Evolutionary conservation across 2,113 vertebrate species (phyloP).

Genomic region (Opisthocomus hoazin): DNA sequence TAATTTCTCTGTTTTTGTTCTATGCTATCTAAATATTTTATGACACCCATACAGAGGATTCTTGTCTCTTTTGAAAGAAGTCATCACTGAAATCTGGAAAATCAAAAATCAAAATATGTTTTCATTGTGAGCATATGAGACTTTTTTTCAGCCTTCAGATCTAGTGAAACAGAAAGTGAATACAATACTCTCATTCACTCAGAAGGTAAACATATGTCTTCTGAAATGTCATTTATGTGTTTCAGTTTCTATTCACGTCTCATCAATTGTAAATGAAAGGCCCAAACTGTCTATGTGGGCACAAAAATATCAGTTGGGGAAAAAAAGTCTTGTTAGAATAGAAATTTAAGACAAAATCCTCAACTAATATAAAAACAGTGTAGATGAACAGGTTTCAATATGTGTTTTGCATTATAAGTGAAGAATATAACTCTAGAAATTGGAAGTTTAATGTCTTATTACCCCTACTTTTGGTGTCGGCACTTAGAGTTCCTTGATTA

Average conservation of each 20-base stretch:
- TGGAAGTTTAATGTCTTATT: neutral
- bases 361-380: neutral
- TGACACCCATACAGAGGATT: neutral
- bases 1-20: neutral
- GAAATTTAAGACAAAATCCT: neutral
- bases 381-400: neutral
- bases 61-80: constrained; percentile 15
- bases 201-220: constrained; percentile 47
- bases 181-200: constrained; percentile 27
- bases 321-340: neutral
- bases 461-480: neutral
- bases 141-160: constrained; percentile 20
- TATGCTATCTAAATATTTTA: constrained; percentile 40
- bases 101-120: constrained; percentile 55
- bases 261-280: constrained; percentile 6
- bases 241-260: constrained; percentile 35
- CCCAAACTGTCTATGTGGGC: neutral
- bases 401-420: neutral
- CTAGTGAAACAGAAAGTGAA: constrained; percentile 41
- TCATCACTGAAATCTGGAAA: constrained; percentile 33
- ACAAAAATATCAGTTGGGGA: neutral
- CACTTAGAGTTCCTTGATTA: neutral
- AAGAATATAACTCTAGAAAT: neutral
- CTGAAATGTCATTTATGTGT: constrained; percentile 45
- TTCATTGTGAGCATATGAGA: constrained; percentile 23